Conservation (phyloP, 2,113 vertebrate species). For the Larimichthys polyactis region DNA sequence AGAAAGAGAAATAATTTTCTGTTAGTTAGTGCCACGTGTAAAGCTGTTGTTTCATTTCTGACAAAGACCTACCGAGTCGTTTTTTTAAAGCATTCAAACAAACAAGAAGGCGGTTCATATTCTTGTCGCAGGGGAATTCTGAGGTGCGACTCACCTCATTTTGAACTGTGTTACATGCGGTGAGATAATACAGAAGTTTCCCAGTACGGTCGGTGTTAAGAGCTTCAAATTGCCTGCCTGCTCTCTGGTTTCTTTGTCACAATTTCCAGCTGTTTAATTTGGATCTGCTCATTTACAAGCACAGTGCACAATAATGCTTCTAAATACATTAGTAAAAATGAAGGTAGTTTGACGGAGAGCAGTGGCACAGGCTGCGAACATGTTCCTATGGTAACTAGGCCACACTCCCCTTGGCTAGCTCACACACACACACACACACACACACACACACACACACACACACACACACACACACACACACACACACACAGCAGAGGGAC, state of each 20-base stretch:
- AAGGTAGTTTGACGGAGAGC: conserved; percentile 64
- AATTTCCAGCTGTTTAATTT: conserved; percentile 37
- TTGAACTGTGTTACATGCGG: background rate
- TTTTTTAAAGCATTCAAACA: background rate
- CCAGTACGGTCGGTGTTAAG: background rate
- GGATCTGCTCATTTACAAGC: conserved; percentile 40
- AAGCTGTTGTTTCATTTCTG: conserved; percentile 49
- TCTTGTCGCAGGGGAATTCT: background rate
- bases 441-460: background rate
- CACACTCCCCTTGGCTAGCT: conserved; percentile 69
- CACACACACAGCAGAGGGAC: conserved; percentile 50
- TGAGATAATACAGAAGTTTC: conserved; percentile 4
- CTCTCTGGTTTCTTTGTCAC: background rate
- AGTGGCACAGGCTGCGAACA: conserved; percentile 61
- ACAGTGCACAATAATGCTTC: conserved; percentile 28
- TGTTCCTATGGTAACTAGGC: conserved; percentile 82
- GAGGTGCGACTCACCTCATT: conserved; percentile 8
- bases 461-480: background rate
- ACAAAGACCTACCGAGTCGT: background rate
- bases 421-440: conserved; percentile 33
- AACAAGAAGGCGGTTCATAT: background rate
- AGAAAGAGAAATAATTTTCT: conserved; percentile 21
- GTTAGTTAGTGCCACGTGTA: conserved; percentile 17
- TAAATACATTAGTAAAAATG: conserved; percentile 61
- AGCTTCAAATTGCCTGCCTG: conserved; percentile 27